These are phyloP conservation scores for Halcyon smyrnensis DNA, from an alignment of 2,797 vertebrate species.

Conservation along the genomic window DNA sequence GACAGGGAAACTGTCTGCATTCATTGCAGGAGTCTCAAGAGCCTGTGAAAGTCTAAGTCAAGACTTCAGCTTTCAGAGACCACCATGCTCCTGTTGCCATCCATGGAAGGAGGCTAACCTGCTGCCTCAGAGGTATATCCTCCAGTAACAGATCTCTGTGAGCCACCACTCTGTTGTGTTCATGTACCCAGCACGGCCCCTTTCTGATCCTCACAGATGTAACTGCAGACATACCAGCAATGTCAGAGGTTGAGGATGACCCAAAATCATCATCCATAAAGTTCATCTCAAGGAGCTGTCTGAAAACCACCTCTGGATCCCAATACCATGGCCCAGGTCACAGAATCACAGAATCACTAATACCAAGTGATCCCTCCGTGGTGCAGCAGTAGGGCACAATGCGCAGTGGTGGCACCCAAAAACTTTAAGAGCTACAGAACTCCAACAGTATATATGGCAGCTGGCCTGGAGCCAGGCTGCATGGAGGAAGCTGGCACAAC, in stretches of 20 bases:
- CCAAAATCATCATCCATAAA: not conserved
- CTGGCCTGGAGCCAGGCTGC: not conserved
- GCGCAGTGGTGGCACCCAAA: not conserved
- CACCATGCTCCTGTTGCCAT: rapidly evolving
- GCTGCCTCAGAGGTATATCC: not conserved
- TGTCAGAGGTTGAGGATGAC: not conserved
- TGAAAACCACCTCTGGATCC: not conserved
- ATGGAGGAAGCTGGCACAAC: not conserved
- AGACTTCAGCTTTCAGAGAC: not conserved
- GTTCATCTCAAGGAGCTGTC: not conserved
- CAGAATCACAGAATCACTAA: not conserved
- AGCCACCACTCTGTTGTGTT: rapidly evolving
- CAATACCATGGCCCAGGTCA: not conserved
- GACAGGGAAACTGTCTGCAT: not conserved
- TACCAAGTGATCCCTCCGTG: too few relatives aligned
- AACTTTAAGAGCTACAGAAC: not conserved
- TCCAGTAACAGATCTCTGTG: not conserved
- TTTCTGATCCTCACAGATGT: not conserved
- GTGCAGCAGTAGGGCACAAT: not conserved
- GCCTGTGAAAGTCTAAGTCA: not conserved
- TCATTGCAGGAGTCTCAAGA: not conserved
- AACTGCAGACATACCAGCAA: not conserved
- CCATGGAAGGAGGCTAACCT: not conserved
- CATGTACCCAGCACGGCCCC: rapidly evolving
- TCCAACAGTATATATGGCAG: not conserved